These are phyloP conservation scores for Synanceia verrucosa DNA, from an alignment of 2,797 vertebrate genomes.

Conservation along the genomic window DNA sequence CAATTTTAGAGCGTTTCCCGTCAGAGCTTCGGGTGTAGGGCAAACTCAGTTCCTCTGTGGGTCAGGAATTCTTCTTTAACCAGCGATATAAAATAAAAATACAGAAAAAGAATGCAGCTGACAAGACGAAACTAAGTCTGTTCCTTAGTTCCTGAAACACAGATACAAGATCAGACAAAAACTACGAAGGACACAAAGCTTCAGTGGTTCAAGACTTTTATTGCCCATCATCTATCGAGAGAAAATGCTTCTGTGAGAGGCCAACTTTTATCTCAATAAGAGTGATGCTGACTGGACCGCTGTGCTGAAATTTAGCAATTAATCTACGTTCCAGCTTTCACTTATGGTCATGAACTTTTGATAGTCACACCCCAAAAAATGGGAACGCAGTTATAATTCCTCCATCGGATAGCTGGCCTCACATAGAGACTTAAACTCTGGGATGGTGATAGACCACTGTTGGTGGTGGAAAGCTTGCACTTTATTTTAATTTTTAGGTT, in stretches of 20 bases:
- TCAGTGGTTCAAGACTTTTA: neutral
- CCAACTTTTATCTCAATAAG: neutral
- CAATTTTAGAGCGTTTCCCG: slow-evolving; percentile 34
- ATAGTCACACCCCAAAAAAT: no score
- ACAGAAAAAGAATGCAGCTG: slow-evolving; percentile 50
- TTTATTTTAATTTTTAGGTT: no score
- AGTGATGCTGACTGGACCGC: no score
- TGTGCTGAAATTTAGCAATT: no score
- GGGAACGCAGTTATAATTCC: no score
- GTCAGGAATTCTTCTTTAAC: slow-evolving; percentile 18
- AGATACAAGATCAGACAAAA: no score
- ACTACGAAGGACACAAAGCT: neutral
- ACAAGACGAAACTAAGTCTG: slow-evolving; percentile 36
- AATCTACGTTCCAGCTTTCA: no score
- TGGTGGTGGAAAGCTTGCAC: no score
- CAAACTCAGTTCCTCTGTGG: slow-evolving; percentile 53
- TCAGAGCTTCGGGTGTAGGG: slow-evolving; percentile 10
- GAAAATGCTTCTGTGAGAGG: neutral
- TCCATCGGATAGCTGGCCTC: no score
- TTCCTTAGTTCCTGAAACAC: slow-evolving; percentile 50
- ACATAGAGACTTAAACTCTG: no score
- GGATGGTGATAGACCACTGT: no score
- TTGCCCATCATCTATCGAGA: neutral
- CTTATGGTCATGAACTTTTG: no score
- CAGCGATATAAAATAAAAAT: slow-evolving; percentile 11